phyloP scores from a whole-genome alignment of 2,113 vertebrate genomes.

The Gila orcuttii region DNA sequence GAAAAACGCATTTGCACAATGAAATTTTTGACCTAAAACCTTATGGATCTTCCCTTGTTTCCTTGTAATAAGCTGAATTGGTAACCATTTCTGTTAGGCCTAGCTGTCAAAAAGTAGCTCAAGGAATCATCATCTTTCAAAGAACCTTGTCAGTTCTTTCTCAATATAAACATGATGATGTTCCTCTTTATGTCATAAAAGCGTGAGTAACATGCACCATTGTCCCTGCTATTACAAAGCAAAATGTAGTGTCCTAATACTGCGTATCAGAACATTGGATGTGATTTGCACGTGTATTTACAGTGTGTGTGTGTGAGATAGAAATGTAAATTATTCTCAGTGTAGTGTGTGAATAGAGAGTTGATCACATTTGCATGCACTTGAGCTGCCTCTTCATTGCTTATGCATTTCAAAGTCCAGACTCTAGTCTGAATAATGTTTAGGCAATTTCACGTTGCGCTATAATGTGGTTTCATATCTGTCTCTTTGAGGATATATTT shows the following conservation, averaged over 20 bases:
- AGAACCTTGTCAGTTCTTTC: not conserved
- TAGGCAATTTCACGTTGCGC: not conserved
- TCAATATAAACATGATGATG: not conserved
- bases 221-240: not conserved
- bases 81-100: not conserved
- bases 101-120: not conserved
- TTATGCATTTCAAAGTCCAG: slow-evolving; percentile 13
- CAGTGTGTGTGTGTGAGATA: not conserved
- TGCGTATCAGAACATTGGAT: not conserved
- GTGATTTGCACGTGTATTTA: not conserved
- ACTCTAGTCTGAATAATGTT: not conserved
- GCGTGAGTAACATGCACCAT: not conserved
- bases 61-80: not conserved
- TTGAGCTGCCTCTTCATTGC: not conserved
- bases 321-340: not conserved
- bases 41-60: not conserved
- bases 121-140: not conserved
- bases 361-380: not conserved
- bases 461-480: not conserved
- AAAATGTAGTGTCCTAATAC: not conserved
- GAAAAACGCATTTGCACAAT: not conserved
- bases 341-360: not conserved
- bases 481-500: not conserved
- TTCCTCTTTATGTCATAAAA: not conserved
- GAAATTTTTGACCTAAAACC: not conserved